Evolutionary conservation across 2,797 vertebrate species (phyloP), one percentile per base, ranked within the genome.

Genomic region (Pipistrellus nathusii): DNA sequence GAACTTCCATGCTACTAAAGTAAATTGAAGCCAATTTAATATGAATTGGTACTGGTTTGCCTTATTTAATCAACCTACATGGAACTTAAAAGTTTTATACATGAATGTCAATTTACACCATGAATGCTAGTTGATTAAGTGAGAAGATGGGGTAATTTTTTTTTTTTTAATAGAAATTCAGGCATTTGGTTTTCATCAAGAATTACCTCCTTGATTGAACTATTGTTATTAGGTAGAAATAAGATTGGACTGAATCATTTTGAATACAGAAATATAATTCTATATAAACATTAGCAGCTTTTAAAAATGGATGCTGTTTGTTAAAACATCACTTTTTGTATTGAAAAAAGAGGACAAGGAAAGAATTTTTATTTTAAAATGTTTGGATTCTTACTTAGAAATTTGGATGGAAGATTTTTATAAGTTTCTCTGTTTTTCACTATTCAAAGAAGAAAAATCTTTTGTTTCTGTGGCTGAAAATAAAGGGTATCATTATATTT

Each of bases 41-140:
- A 21, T 69, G 62, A 77, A 35, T 41, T 6, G 81, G n/a, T 57
- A 66, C 62, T 75, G 20, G n/a, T 53, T 87, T 75, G 17, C 64
- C 44, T 93, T 73, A 20, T 88, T 78, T 85, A 92, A 90, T 95
- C 85, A 95, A 59, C 69, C 23, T 84, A 64, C 13, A 32, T 48
- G 91, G 72, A 93, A 46, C n/a, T 81, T 13, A 8, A 71, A 76
- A 41, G 51, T 66, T 93, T 95, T 62, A 32, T 57, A 88, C 30
- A 17, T 23, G 32, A 75, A 68, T 76, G n/a, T 76, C 76, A 82
- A 88, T 95, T 95, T 95, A 41, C 38, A 35, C 20, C 46, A 18
- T 59, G 69, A 96, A 94, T 91, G 48, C 51, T 55, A 38, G 69
- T 32, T 96, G 90, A 95, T 94, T 95, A 86, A 81, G 18, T 83